Evolutionary conservation across 2,113 vertebrate species (phyloP), one percentile per base, ranked within the genome.

Genomic region (Bothrops jararaca): DNA sequence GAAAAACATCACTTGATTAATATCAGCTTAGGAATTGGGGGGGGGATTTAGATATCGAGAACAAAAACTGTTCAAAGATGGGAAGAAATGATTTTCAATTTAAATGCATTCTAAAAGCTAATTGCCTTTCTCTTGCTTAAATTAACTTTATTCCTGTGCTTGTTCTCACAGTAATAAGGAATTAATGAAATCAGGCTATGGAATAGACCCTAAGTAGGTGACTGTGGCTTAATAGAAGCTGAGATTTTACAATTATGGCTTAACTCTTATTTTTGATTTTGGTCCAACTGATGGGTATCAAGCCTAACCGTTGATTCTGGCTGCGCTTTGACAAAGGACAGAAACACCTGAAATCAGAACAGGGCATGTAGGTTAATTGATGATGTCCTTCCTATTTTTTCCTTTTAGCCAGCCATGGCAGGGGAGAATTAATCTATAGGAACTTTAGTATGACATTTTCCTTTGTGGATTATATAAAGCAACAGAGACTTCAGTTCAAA

Each of bases 31-130:
- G 92, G 93, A 97, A 87, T 26, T 2, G 94, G 64, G 29, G 6
- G 29, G 6, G 29, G 48, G 93, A 91, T 96, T 93, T 85, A 94
- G 86, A 93, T 94, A 92, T 92, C 86, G 93, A 90, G 80, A 34
- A 54, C 60, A 56, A 0, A 0, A 94, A 92, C 29, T 60, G 88
- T 89, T 96, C 91, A 92, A 88, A 94, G 92, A 53, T 88, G 93
- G 89, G 53, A 60, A n/a, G 85, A 93, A 95, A 95, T 88, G 90
- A 93, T 96, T 96, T 96, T 95, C 92, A 91, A 89, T 89, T 95
- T 95, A 94, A 89, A 94, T 94, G 39, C 15, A 3, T 15, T 89
- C 60, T 29, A 90, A 2, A 24, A 90, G 57, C 94, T 95, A 52
- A 90, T n/a, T 93, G 57, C 95, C 53, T 69, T 94, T 86, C 0